Evolutionary conservation across 1,140 invertebrate genomes (phyloP).

Genomic region (Pemphigus obesinymphae): DNA sequence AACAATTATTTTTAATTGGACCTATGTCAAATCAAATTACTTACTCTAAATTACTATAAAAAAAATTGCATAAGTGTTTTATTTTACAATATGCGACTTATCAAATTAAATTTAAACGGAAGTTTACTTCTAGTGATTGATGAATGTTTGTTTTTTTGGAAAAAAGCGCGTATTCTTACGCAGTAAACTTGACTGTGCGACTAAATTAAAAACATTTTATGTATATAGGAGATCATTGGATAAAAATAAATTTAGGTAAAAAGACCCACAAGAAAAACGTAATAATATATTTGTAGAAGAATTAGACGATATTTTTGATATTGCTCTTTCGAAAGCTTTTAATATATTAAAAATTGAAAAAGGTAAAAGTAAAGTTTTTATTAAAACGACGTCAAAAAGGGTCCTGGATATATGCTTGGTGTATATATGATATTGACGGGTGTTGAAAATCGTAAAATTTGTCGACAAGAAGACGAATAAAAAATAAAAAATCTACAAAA

Average conservation of each 20-base stretch:
- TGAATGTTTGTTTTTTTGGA: neutral
- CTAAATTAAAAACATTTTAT: neutral
- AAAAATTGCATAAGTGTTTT: too few species aligned
- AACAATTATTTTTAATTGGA: too few species aligned
- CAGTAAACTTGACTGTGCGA: neutral
- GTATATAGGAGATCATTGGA: neutral
- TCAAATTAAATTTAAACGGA: neutral
- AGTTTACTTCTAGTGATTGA: neutral
- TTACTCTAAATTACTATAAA: too few species aligned
- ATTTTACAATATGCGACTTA: too few species aligned
- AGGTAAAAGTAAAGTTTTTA: neutral
- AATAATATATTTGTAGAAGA: neutral
- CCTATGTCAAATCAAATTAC: too few species aligned
- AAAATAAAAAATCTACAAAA: neutral
- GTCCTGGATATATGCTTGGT: neutral
- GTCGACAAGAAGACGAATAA: neutral
- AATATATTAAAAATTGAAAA: neutral
- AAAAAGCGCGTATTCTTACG: too few species aligned
- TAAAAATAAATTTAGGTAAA: neutral
- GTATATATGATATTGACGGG: neutral
- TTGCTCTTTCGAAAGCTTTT: neutral
- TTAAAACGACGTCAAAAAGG: neutral
- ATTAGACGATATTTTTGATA: neutral
- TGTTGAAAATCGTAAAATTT: neutral
- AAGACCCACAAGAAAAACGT: neutral